Conservation (phyloP, 1,140 invertebrate genomes). For the Sminthurinus signatus region DNA sequence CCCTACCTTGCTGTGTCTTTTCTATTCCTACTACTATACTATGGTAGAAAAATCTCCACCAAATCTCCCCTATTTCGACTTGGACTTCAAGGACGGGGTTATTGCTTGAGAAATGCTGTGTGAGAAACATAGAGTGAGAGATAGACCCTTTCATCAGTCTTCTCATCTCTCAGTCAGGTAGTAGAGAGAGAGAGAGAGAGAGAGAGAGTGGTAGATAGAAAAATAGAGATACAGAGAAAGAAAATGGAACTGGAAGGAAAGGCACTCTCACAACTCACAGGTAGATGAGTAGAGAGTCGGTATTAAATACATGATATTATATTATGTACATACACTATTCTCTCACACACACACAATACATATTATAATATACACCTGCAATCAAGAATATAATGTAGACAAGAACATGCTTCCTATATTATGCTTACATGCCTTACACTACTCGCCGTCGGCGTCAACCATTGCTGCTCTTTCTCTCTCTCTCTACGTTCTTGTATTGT, state of each 20-base stretch:
- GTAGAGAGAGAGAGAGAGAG: background rate
- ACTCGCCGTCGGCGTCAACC: constrained; percentile 3
- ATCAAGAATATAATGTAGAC: no score
- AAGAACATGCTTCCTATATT: constrained; percentile 1
- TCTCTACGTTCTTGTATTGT: no score
- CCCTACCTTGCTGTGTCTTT: background rate
- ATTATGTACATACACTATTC: no score
- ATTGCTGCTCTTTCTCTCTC: no score
- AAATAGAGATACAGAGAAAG: no score
- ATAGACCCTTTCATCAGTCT: background rate
- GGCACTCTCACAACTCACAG: no score
- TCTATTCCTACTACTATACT: no score
- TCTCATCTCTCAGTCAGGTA: background rate
- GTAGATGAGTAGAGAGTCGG: no score
- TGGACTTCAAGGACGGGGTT: constrained; percentile 11
- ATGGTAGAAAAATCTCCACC: constrained; percentile 4
- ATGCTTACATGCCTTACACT: constrained; percentile 2
- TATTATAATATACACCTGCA: no score
- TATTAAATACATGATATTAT: no score
- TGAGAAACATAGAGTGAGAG: background rate
- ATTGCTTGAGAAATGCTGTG: background rate
- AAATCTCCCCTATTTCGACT: constrained; percentile 6
- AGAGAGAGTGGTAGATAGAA: background rate
- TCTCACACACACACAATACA: no score
- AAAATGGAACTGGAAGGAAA: no score